phyloP scores from a whole-genome alignment of 2,888 invertebrate genomes.

The Chirona hameri region DNA sequence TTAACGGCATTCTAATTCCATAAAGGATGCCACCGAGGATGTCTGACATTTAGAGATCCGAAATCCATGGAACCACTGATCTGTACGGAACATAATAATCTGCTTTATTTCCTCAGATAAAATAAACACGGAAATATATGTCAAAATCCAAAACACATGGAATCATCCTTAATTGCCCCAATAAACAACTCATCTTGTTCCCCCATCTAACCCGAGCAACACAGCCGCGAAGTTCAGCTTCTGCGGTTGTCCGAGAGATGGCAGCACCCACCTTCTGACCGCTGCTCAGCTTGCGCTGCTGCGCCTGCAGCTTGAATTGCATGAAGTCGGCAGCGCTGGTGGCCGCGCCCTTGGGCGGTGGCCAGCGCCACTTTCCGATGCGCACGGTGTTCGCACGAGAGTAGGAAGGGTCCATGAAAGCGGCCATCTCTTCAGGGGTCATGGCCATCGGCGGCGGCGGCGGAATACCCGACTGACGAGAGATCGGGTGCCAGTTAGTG shows the following conservation, averaged over 20 bases:
- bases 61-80: too few relatives aligned
- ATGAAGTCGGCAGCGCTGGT: slow-evolving; percentile 7
- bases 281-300: slow-evolving; percentile 26
- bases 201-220: too few relatives aligned
- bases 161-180: too few relatives aligned
- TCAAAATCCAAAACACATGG: too few relatives aligned
- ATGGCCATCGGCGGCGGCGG: slow-evolving; percentile 5
- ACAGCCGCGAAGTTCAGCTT: too few relatives aligned
- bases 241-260: slow-evolving; percentile 29
- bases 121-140: too few relatives aligned
- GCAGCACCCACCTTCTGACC: slow-evolving; percentile 33
- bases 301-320: slow-evolving; percentile 9
- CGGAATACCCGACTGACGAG: not conserved
- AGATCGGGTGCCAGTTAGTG: not conserved
- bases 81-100: too few relatives aligned
- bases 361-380: slow-evolving; percentile 94
- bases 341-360: slow-evolving; percentile 58
- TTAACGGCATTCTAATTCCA: too few relatives aligned
- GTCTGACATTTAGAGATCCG: too few relatives aligned
- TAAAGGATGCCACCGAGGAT: too few relatives aligned
- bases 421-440: slow-evolving; percentile 68
- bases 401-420: slow-evolving; percentile 76
- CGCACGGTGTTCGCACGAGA: slow-evolving; percentile 90
- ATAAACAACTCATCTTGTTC: too few relatives aligned
- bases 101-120: too few relatives aligned